Base-by-base conservation (phyloP, 2,888 invertebrate species). In the Scaptodrosophila latifasciaeformis region DNA sequence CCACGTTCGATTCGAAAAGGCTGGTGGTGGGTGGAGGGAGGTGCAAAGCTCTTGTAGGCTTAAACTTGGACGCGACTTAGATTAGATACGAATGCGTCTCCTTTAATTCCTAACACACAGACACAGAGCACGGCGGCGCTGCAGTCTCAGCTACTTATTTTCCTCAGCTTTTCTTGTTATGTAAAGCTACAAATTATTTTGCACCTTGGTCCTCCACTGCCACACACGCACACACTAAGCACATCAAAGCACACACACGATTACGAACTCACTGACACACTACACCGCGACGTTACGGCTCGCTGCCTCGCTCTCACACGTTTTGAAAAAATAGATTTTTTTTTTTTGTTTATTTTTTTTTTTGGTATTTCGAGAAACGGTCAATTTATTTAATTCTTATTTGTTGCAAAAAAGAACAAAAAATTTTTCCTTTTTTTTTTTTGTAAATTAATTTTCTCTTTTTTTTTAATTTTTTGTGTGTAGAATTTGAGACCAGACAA, bases 1-100 rank as follows among this genome's bases (percentile, higher is more conserved):
- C 87, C 87, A 87, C 87, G 72, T 72, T 72, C 66, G 61, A 80
- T 84, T 85, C 82, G 65, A 69, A 57, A 57, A 47, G 62, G 62
- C 43, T 31, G 51, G 30, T 54, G 48, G 53, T 54, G 45, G 35
- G 35, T 24, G 31, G 17, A 48, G 15, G 21, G 46, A 10, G 9
- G 54, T 21, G 44, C 19, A 34, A 12, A 44, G 31, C 18, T 43
- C 27, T 27, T 37, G 40, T 43, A 29, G 44, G 58, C 49, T n/a
- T n/a, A n/a, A n/a, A n/a, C n/a, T n/a, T n/a, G n/a, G n/a, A n/a
- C n/a, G n/a, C n/a, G n/a, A n/a, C n/a, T n/a, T n/a, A n/a, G n/a
- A n/a, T n/a, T n/a, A n/a, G n/a, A n/a, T n/a, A n/a, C n/a, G n/a
- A n/a, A n/a, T n/a, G n/a, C n/a, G n/a, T n/a, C n/a, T n/a, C n/a